Evolutionary conservation across 2,888 invertebrate genomes (phyloP), one percentile per base, ranked within the genome.

Genomic region (Actias luna): DNA sequence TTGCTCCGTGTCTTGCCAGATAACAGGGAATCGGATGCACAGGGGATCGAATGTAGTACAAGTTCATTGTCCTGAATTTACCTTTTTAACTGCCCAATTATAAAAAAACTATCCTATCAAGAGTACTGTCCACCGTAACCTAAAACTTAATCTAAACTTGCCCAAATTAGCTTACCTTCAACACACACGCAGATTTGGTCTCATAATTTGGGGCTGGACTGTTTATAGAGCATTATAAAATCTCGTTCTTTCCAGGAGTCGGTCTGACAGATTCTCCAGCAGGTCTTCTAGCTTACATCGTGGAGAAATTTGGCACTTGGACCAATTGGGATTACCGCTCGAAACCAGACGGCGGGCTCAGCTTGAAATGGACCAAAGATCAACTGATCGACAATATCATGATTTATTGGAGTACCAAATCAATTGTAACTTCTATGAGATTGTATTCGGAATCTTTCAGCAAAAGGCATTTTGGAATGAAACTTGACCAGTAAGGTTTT

Each of bases 231-330:
- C n/a, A n/a, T n/a, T n/a, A n/a, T n/a, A n/a, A n/a, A n/a, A n/a
- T n/a, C n/a, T n/a, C n/a, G n/a, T n/a, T n/a, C 1, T 29, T 59
- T 65, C 52, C 72, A 95, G 96, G 97, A 25, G 90, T 94, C 1
- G 95, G 92, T 0, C 80, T 98, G 22, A 87, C 93, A 14, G 96
- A 97, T 71, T 96, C 96, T 0, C 98, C 98, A 0, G 93, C 95
- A 2, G 97, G 97, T 31, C 88, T 98, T 58, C 96, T 97, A 0
- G 96, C 96, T 0, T 98, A 97, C 73, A 95, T 97, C 62, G 80
- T 98, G 27, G 97, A 98, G 79, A 98, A 97, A 82, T 97, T 97
- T 87, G 95, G 95, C 14, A 94, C 95, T 0, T 96, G 96, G 95
- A 96, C 96, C 0, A 93, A 95, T 1, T 62, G 59, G 5, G 74